A percentile compares a stretch with the other conserved stretches of the same genome.
These are phyloP conservation scores for Dasypolia templi DNA, from an alignment of 2,888 invertebrate genomes.

Conservation along the genomic window DNA sequence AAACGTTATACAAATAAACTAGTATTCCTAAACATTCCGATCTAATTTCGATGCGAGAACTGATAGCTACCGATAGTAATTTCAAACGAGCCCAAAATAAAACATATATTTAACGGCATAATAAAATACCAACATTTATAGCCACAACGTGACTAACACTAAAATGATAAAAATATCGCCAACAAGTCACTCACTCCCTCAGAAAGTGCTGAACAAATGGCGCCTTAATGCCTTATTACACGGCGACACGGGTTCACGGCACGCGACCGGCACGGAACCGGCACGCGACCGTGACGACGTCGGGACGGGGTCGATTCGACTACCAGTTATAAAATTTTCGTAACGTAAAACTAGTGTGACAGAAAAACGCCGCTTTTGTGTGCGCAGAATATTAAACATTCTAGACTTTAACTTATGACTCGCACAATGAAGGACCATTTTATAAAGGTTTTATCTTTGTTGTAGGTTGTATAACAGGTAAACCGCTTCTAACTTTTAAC, in stretches of 20 bases:
- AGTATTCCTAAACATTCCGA: slow-evolving; percentile 11
- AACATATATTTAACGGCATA: slow-evolving; percentile 40
- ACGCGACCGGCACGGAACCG: slow-evolving; percentile 36
- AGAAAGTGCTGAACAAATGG: slow-evolving; percentile 51
- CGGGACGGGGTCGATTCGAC: slow-evolving; percentile 6
- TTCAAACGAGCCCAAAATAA: slow-evolving; percentile 39
- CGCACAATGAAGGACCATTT: slow-evolving; percentile 16
- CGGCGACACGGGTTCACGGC: slow-evolving; percentile 32
- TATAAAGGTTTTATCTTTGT: slow-evolving; percentile 43
- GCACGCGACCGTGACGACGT: slow-evolving; percentile 39
- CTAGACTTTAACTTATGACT: slow-evolving; percentile 26
- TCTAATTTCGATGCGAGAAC: slow-evolving; percentile 26
- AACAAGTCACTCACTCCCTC: slow-evolving; percentile 43
- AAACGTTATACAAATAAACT: slow-evolving; percentile 17
- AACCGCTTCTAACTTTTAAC: slow-evolving; percentile 39
- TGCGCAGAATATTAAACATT: slow-evolving; percentile 45
- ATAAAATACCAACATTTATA: slow-evolving; percentile 58
- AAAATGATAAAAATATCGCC: slow-evolving; percentile 50
- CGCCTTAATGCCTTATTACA: slow-evolving; percentile 54
- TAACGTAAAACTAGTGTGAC: slow-evolving; percentile 48
- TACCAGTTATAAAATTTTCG: slow-evolving; percentile 57
- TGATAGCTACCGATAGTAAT: slow-evolving; percentile 27
- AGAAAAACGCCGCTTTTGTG: slow-evolving; percentile 32
- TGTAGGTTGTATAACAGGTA: slow-evolving; percentile 33
- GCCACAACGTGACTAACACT: slow-evolving; percentile 32